A percentile compares a stretch with the other conserved stretches of the same genome.
phyloP scores from a whole-genome alignment of 2,113 vertebrate species.

The Hyperopisus bebe region DNA sequence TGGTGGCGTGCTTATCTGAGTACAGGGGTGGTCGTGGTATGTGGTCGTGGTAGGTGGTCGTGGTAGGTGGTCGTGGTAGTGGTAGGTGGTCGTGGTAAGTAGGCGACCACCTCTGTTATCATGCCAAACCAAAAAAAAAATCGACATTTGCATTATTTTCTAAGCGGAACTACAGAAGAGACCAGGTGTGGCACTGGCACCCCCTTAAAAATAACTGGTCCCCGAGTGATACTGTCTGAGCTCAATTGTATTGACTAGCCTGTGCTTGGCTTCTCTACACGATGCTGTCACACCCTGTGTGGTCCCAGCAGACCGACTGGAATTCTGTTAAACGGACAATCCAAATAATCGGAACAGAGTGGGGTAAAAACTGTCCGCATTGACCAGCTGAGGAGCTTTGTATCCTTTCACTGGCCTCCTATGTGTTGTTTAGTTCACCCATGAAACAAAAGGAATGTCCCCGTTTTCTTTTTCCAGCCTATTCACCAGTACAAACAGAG shows the following conservation, averaged over 20 bases:
- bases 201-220: not conserved
- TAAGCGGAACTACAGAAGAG: not conserved
- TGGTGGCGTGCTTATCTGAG: not conserved
- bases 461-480: not conserved
- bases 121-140: not conserved
- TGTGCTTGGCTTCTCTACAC: not conserved
- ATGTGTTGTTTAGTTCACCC: not conserved
- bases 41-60: not conserved
- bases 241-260: not conserved
- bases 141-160: not conserved
- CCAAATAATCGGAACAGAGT: not conserved
- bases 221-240: not conserved
- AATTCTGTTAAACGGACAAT: not conserved
- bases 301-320: not conserved
- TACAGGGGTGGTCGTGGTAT: not conserved
- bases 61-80: not conserved
- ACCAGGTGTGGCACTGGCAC: not conserved
- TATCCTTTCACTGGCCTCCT: not conserved
- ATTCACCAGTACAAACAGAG: not conserved
- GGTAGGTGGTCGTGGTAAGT: not conserved
- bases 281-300: not conserved
- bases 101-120: not conserved
- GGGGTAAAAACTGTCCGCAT: not conserved
- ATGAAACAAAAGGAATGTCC: not conserved
- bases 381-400: not conserved